A percentile compares a stretch with the other conserved stretches of the same genome.
Conservation (phyloP, 2,113 vertebrate species). For the Hydropotes inermis region DNA sequence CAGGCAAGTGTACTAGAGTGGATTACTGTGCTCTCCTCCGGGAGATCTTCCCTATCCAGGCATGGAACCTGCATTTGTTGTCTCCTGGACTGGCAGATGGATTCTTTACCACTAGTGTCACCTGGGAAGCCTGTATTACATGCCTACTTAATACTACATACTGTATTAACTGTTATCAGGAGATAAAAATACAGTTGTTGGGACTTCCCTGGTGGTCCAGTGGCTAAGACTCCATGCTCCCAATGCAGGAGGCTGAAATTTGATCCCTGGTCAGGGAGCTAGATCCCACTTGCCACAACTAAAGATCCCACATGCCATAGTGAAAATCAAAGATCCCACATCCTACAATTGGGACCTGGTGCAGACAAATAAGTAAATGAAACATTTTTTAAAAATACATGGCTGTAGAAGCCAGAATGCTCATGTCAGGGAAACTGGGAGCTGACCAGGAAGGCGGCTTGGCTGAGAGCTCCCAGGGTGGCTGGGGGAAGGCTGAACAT, state of each 20-base stretch:
- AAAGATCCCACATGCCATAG: not conserved
- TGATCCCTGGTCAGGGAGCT: not conserved
- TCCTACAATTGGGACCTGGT: not conserved
- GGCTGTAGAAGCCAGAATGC: not conserved
- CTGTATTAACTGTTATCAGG: not conserved
- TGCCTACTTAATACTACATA: not conserved
- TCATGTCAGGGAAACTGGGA: too few species aligned
- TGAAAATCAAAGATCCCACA: not conserved
- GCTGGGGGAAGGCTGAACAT: not conserved
- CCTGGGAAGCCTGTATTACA: not conserved
- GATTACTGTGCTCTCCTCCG: not conserved
- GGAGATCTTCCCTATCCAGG: not conserved
- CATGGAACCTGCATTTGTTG: not conserved
- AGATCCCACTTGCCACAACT: not conserved
- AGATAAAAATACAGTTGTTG: not conserved
- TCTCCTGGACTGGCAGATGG: not conserved
- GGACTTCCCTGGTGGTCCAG: not conserved
- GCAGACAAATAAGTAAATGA: not conserved
- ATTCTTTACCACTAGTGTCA: not conserved
- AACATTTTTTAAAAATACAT: accelerated
- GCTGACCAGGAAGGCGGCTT: not conserved
- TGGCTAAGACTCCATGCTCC: not conserved
- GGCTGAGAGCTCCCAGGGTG: not conserved
- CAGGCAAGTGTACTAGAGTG: not conserved
- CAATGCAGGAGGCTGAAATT: not conserved